phyloP scores from a whole-genome alignment of 2,888 invertebrate genomes.

The Willowsia nigromaculata region DNA sequence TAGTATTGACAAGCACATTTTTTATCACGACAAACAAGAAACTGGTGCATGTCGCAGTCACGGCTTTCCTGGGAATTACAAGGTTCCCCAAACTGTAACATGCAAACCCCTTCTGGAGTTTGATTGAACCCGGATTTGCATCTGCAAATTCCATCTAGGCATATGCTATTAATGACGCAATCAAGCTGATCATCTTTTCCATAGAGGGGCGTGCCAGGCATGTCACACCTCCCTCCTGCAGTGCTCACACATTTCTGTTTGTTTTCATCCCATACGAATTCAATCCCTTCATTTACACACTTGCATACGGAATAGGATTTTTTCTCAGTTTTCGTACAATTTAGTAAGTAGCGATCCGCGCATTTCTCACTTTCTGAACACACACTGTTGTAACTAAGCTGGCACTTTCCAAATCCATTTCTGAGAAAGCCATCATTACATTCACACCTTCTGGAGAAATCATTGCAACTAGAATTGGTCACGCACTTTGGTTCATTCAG shows the following conservation, averaged over 20 bases:
- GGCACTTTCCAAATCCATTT: slow-evolving; percentile 19
- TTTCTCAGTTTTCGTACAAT: background rate
- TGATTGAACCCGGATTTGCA: slow-evolving; percentile 22
- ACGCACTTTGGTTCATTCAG: background rate
- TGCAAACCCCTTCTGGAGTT: slow-evolving; percentile 32
- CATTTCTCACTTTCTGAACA: slow-evolving; percentile 41
- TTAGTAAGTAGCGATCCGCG: background rate
- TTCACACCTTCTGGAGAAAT: slow-evolving; percentile 13
- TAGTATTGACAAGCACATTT: slow-evolving; percentile 47
- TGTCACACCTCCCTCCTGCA: slow-evolving; percentile 27
- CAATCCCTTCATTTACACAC: slow-evolving; percentile 37
- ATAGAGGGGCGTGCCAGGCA: background rate
- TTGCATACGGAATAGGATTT: background rate
- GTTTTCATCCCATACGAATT: slow-evolving; percentile 47
- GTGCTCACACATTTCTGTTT: slow-evolving; percentile 46
- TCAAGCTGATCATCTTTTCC: slow-evolving; percentile 40
- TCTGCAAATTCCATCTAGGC: slow-evolving; percentile 22
- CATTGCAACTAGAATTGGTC: slow-evolving; percentile 34
- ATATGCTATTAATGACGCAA: slow-evolving; percentile 43
- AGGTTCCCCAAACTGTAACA: slow-evolving; percentile 9
- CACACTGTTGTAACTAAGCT: slow-evolving; percentile 9
- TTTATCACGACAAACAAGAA: slow-evolving; percentile 29
- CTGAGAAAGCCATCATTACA: slow-evolving; percentile 44
- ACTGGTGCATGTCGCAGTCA: slow-evolving; percentile 10
- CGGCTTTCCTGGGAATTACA: background rate